phyloP scores from a whole-genome alignment of 2,888 invertebrate species.

The Athalia rosae region DNA sequence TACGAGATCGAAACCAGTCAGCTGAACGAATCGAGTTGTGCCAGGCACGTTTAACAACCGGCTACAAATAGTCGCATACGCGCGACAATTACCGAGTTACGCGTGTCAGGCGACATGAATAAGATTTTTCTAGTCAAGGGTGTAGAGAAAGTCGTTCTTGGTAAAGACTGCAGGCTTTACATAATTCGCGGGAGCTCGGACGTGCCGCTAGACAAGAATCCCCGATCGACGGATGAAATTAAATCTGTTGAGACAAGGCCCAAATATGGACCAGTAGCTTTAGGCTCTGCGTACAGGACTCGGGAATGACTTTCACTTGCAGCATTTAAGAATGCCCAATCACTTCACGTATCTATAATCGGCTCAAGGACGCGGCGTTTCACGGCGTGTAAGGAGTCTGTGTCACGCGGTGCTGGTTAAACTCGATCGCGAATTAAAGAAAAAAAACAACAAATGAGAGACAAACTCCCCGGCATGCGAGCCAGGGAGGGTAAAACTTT shows the following conservation, averaged over 20 bases:
- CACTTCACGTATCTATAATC: slow-evolving; percentile 55
- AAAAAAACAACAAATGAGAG: background rate
- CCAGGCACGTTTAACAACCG: background rate
- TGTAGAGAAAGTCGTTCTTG: slow-evolving; percentile 16
- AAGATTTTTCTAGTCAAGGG: background rate
- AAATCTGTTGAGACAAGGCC: slow-evolving; percentile 27
- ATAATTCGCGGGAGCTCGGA: background rate
- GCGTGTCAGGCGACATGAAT: background rate
- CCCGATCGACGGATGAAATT: slow-evolving; percentile 13
- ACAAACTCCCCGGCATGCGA: background rate
- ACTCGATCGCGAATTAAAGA: background rate
- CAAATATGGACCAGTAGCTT: slow-evolving; percentile 38
- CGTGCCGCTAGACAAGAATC: background rate
- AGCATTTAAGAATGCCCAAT: slow-evolving; percentile 55
- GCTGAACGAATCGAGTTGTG: background rate
- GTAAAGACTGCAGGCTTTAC: background rate
- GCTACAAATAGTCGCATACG: background rate
- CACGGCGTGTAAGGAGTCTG: slow-evolving; percentile 22
- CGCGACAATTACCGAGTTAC: background rate
- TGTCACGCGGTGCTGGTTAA: slow-evolving; percentile 21
- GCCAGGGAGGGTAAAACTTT: background rate
- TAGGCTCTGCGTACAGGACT: slow-evolving; percentile 41
- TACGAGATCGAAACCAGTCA: background rate
- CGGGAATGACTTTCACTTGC: slow-evolving; percentile 66
- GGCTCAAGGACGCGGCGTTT: slow-evolving; percentile 58